These are phyloP conservation scores for Dufourea novaeangliae DNA, from an alignment of 1,140 invertebrate species.

Conservation along the genomic window DNA sequence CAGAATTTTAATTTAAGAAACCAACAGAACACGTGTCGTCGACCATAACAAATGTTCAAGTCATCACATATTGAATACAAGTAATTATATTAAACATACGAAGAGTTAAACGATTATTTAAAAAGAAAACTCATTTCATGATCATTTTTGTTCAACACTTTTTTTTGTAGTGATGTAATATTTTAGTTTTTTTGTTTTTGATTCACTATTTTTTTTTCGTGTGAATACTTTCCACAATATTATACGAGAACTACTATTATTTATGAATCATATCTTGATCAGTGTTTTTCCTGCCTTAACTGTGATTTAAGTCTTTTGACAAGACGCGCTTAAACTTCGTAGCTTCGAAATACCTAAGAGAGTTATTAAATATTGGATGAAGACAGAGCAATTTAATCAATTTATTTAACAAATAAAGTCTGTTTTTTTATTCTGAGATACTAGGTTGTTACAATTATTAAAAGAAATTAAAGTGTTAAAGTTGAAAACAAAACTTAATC, in stretches of 20 bases:
- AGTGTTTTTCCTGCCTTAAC: conserved; percentile 40
- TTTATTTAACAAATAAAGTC: conserved; percentile 36
- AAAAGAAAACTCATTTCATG: neutral
- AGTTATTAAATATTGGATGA: conserved; percentile 16
- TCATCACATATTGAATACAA: conserved; percentile 13
- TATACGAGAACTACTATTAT: conserved; percentile 36
- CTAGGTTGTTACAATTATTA: conserved; percentile 19
- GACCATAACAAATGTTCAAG: conserved; percentile 6
- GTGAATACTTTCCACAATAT: conserved; percentile 22
- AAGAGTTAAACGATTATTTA: conserved; percentile 23
- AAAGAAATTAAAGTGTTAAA: conserved; percentile 7
- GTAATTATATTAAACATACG: neutral
- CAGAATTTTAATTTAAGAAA: conserved; percentile 33
- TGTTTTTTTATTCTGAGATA: conserved; percentile 14
- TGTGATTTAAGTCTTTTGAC: conserved; percentile 51
- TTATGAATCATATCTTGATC: conserved; percentile 37
- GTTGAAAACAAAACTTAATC: neutral
- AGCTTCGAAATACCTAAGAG: conserved; percentile 15
- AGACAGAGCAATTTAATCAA: conserved; percentile 19
- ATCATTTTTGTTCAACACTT: neutral
- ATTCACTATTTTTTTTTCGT: conserved; percentile 35
- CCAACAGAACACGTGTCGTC: conserved; percentile 6
- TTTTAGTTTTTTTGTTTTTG: conserved; percentile 35
- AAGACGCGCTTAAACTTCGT: conserved; percentile 6
- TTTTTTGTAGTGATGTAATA: conserved; percentile 14